Evolutionary conservation across 1,140 invertebrate species (phyloP), one percentile per base, ranked within the genome.

Genomic region (Pseudomyrmex sp.): DNA sequence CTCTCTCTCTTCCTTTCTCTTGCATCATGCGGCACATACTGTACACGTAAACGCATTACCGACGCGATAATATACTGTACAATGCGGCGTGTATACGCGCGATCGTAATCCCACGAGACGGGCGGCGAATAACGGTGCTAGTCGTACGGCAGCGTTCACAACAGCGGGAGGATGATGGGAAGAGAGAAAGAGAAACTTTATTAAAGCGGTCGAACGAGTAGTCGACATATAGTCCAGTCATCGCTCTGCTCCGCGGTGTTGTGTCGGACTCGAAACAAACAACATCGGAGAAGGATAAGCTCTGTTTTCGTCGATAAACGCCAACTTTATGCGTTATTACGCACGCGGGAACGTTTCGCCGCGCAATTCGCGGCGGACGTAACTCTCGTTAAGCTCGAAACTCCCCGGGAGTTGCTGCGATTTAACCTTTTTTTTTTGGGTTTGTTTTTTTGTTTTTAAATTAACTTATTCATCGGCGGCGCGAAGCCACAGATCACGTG

Each of bases 51-150:
- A 86, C 74, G 87, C 74, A 85, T 88, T 87, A 69, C 85, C 50
- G 10, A 44, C 15, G 70, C 65, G 18, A 58, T 86, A 87, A 86
- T 82, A 66, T 74, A 70, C 85, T 73, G 26, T 58, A 70, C 65
- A 15, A 35, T 7, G 77, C 82, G 69, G 79, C 44, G 44, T 80
- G 48, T 72, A 86, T 23, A 54, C 61, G 46, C 70, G 46, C 74
- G 72, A 68, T 66, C 63, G 85, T 56, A 85, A 54, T 69, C 66
- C 59, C 44, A 80, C n/a, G 76, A 58, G 79, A 26, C 46, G 79
- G 79, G 46, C 46, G 79, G 63, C 75, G 77, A 70, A 48, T 90
- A 90, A 90, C 89, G 89, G 89, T 90, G 82, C 70, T 80, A 54
- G 82, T 90, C 85, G 88, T 90, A 88, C 72, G 86, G 52, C 61